Conservation (phyloP, 2,797 vertebrate species). For the Molossus alvarezi region DNA sequence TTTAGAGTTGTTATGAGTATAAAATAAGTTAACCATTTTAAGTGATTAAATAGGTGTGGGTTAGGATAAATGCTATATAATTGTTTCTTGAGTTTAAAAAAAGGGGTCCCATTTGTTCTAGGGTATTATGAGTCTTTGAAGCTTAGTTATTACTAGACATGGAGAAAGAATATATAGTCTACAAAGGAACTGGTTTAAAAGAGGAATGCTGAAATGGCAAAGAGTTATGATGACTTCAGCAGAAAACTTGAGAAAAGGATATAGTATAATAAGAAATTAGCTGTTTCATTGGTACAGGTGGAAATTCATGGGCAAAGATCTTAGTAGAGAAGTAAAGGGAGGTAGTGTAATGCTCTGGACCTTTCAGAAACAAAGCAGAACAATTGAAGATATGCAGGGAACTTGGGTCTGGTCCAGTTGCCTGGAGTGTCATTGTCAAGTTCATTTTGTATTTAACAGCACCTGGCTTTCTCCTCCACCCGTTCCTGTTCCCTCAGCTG, state of each 20-base stretch:
- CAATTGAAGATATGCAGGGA: background rate
- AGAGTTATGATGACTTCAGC: slow-evolving; percentile 40
- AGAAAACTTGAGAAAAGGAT: slow-evolving; percentile 13
- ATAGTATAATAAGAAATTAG: background rate
- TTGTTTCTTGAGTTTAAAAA: slow-evolving; percentile 35
- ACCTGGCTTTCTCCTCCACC: background rate
- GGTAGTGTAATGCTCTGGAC: background rate
- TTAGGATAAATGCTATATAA: slow-evolving; percentile 29
- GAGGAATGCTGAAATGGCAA: slow-evolving; percentile 60
- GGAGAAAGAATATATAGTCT: slow-evolving; percentile 56
- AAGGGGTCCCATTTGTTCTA: background rate
- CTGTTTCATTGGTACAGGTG: background rate
- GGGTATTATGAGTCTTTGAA: slow-evolving; percentile 45
- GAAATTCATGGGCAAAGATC: background rate
- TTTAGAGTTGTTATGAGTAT: background rate
- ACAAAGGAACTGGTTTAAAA: slow-evolving; percentile 39
- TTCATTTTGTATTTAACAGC: background rate
- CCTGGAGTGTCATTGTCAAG: background rate
- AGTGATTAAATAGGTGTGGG: background rate
- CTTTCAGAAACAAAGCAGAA: background rate
- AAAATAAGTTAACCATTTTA: slow-evolving; percentile 40
- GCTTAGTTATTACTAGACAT: slow-evolving; percentile 43
- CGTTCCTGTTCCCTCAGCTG: background rate
- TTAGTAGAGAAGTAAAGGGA: background rate
- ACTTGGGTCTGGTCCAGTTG: background rate